These are phyloP conservation scores for Hydropotes inermis DNA, from an alignment of 2,113 vertebrate genomes.

Conservation along the genomic window DNA sequence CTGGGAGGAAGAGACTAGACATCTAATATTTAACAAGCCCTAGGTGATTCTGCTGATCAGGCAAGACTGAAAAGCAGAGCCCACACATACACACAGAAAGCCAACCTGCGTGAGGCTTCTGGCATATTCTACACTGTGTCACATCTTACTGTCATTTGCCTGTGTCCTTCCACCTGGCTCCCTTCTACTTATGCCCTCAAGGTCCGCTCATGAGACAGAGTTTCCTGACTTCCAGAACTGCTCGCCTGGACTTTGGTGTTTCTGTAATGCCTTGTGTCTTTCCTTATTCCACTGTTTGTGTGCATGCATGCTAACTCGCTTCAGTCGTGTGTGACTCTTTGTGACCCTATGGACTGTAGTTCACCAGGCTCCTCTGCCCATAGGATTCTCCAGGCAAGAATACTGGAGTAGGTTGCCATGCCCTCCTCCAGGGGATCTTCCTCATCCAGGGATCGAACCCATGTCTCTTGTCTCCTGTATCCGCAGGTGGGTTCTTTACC, in stretches of 20 bases:
- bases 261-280: rapidly evolving
- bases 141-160: no score
- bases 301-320: background rate
- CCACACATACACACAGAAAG: background rate
- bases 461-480: background rate
- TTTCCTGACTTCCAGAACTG: background rate
- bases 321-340: background rate
- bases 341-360: background rate
- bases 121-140: background rate
- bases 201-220: rapidly evolving
- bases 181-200: background rate
- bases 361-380: background rate
- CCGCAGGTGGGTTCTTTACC: background rate
- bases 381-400: background rate
- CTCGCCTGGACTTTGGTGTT: background rate
- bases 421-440: background rate
- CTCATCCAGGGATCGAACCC: background rate
- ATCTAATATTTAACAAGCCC: background rate
- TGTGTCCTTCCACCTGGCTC: background rate
- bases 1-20: background rate
- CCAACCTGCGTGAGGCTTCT: background rate
- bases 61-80: background rate
- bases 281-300: background rate
- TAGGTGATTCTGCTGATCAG: background rate
- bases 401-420: background rate